Percentiles rank a stretch among this genome's conserved stretches.
Evolutionary conservation across 2,888 invertebrate genomes (phyloP).

Genomic region (Xestoiulus laeticollis): DNA sequence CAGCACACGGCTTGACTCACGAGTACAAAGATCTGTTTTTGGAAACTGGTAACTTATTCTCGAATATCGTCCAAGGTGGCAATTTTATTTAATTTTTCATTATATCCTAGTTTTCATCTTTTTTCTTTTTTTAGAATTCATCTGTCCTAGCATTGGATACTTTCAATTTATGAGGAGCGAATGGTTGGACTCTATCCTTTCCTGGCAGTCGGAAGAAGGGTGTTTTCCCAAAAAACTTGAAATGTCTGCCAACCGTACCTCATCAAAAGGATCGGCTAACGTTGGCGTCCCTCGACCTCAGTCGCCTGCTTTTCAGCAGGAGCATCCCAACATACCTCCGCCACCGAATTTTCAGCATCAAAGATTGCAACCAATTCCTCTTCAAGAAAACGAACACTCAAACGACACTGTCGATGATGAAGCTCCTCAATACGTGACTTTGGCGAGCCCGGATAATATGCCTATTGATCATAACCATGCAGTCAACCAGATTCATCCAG

Average conservation of each 20-base stretch:
- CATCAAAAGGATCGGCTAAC: not conserved
- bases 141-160: conserved; percentile 56
- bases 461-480: not conserved
- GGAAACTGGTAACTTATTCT: conserved; percentile 51
- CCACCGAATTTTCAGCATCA: conserved; percentile 3
- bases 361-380: not conserved
- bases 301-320: not conserved
- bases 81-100: not conserved
- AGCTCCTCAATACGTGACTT: not conserved
- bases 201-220: conserved; percentile 53
- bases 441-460: not conserved
- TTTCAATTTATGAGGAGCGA: conserved; percentile 53
- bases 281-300: not conserved
- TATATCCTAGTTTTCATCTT: not conserved
- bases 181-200: conserved; percentile 51
- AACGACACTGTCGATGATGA: not conserved
- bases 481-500: not conserved
- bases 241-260: not conserved
- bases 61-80: not conserved
- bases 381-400: not conserved
- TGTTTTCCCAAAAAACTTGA: conserved; percentile 48
- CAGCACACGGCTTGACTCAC: conserved; percentile 46
- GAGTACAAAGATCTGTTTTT: conserved; percentile 53
- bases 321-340: conserved; percentile 44
- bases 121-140: conserved; percentile 53